Evolutionary conservation across 2,113 vertebrate genomes (phyloP), one percentile per base, ranked within the genome.

Genomic region (Coracopsis vasa): DNA sequence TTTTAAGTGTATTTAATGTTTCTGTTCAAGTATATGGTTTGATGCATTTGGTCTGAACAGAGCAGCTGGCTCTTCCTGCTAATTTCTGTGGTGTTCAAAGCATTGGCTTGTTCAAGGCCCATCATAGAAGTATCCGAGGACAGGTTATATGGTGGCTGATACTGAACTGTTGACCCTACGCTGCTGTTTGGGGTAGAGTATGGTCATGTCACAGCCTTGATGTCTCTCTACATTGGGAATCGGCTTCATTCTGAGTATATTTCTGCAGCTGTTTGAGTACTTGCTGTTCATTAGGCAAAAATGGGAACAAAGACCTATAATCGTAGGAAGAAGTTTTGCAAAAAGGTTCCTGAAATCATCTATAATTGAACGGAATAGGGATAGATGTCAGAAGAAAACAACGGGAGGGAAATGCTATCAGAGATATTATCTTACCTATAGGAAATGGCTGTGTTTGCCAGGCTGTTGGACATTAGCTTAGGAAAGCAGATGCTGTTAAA

Each of bases 101-200:
- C 56, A 58, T 41, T 19, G 20, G 10, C 27, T 65, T 24, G 12
- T 61, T 33, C 19, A 37, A 31, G 54, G n/a, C 27, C 8, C 0
- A 1, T 8, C 8, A 10, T 14, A 3, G 7, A 44, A 28, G 33
- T 35, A 9, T 10, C 6, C 0, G 0, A 45, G 72, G 37, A 10
- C 6, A 27, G 56, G 67, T 41, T 11, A 17, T 4, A 21, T 58
- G 56, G 16, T 41, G 28, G 4, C 54, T 23, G 35, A 16, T 37
- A 15, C 56, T 1, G 15, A 72, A 12, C 60, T 69, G 18, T 13
- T 53, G 89, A 28, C 48, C 14, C 6, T 4, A 50, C 42, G 44
- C 37, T 47, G 25, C 14, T 4, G 1, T 58, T 14, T n/a, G 37
- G 62, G 41, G 20, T n/a, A 17, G 41, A 21, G 21, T 1, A 0